Percentiles rank a stretch among this genome's conserved stretches.
phyloP scores from a whole-genome alignment of 2,797 vertebrate genomes.

The Poeciliopsis gracilis region DNA sequence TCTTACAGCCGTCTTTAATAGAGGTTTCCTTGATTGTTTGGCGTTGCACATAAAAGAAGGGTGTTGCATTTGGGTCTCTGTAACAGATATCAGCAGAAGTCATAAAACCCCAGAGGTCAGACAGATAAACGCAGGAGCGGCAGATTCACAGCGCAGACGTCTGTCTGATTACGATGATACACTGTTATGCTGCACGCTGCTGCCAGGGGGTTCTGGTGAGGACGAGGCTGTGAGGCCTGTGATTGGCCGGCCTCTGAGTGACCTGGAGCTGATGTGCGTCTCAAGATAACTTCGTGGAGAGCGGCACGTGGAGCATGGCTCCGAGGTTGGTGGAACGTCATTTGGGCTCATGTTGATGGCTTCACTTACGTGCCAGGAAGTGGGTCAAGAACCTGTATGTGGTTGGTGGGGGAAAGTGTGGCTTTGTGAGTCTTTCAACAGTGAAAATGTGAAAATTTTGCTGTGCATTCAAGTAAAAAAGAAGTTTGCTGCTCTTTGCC shows the following conservation, averaged over 20 bases:
- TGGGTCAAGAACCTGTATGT: conserved; percentile 44
- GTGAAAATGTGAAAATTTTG: conserved; percentile 12
- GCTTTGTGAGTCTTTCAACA: conserved; percentile 8
- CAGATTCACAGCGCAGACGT: conserved; percentile 61
- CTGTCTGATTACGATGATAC: conserved; percentile 72
- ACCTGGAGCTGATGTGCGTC: conserved; percentile 62
- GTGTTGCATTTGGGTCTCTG: conserved; percentile 31
- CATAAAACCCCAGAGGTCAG: conserved; percentile 43
- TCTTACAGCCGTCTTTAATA: conserved; percentile 60
- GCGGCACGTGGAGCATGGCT: conserved; percentile 32
- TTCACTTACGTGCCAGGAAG: conserved; percentile 38
- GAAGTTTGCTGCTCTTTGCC: neutral
- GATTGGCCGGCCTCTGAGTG: conserved; percentile 73
- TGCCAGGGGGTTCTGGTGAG: conserved; percentile 64
- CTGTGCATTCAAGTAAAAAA: conserved; percentile 16
- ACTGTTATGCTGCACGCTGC: conserved; percentile 60
- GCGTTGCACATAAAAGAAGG: conserved; percentile 39
- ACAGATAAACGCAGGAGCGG: conserved; percentile 35
- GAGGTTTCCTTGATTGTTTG: conserved; percentile 18
- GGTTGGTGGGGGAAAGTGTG: conserved; percentile 19
- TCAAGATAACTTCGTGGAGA: conserved; percentile 55
- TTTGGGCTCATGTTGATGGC: conserved; percentile 30
- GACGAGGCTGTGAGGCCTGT: conserved; percentile 47
- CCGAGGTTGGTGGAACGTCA: conserved; percentile 28
- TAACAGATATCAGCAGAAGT: conserved; percentile 48